Evolutionary conservation across 2,888 invertebrate genomes (phyloP).

Genomic region (Lasioglossum figueresi): DNA sequence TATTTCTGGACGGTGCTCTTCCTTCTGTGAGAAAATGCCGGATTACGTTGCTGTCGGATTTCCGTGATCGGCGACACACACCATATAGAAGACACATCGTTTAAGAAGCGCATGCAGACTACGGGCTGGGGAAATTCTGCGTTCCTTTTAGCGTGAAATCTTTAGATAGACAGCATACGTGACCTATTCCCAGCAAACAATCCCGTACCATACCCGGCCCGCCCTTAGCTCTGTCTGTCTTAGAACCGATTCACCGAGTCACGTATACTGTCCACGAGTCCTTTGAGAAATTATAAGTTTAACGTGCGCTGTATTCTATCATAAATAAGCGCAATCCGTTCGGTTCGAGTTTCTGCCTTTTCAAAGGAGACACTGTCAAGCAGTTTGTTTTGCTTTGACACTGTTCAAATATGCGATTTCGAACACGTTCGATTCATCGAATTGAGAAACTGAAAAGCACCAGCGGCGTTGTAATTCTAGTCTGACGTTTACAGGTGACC

Average conservation of each 20-base stretch:
- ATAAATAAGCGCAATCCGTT: slow-evolving; percentile 10
- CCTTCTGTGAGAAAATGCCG: slow-evolving; percentile 86
- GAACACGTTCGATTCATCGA: not conserved
- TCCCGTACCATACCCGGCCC: not conserved
- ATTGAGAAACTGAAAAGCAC: not conserved
- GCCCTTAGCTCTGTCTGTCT: not conserved
- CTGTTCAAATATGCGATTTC: no score
- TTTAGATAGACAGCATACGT: slow-evolving; percentile 11
- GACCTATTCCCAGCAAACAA: not conserved
- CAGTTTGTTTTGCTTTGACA: not conserved
- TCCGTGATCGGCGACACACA: slow-evolving; percentile 14
- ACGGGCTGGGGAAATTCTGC: slow-evolving; percentile 38
- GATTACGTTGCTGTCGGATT: slow-evolving; percentile 52
- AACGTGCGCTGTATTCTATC: slow-evolving; percentile 27
- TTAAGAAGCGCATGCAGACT: slow-evolving; percentile 79
- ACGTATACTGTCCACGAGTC: slow-evolving; percentile 23
- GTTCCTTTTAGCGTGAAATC: slow-evolving; percentile 25
- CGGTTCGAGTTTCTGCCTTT: not conserved
- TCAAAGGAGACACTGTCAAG: not conserved
- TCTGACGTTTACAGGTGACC: not conserved
- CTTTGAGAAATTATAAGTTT: slow-evolving; percentile 18
- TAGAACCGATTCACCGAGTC: not conserved
- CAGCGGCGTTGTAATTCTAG: not conserved
- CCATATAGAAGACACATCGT: slow-evolving; percentile 64
- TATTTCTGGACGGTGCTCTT: slow-evolving; percentile 95